These are phyloP conservation scores for Raja brachyura DNA, from an alignment of 2,113 vertebrate species.

Conservation along the genomic window DNA sequence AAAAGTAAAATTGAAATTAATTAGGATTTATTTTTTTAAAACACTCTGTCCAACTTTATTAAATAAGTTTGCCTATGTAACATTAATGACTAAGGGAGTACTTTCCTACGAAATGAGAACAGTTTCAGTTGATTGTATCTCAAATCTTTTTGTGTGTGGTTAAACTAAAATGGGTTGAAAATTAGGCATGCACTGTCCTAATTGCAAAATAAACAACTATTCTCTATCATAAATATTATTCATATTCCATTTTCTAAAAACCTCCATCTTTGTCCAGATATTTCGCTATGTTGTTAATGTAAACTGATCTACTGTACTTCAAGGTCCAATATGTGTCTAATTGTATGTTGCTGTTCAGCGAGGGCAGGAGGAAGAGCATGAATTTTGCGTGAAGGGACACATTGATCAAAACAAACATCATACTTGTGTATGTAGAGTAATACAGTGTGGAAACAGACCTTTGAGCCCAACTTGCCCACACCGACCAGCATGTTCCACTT, in stretches of 20 bases:
- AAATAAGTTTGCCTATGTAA: background rate
- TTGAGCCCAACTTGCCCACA: no score
- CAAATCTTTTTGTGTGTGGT: background rate
- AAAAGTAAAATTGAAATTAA: background rate
- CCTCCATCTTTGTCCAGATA: background rate
- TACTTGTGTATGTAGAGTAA: background rate
- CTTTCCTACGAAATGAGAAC: background rate
- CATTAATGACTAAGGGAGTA: background rate
- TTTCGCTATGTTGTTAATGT: background rate
- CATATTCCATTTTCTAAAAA: background rate
- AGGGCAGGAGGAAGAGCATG: background rate
- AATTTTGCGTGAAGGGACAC: background rate
- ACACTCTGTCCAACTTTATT: background rate
- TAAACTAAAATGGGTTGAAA: background rate
- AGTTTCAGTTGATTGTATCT: background rate
- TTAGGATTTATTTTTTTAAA: background rate
- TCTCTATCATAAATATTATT: no score
- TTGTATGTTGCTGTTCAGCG: background rate
- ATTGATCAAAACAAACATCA: background rate
- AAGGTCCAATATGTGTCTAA: background rate
- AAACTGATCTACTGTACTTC: background rate
- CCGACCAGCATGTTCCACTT: no score
- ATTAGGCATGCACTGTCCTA: background rate
- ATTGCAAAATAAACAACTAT: background rate
- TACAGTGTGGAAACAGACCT: no score